Evolutionary conservation across 2,888 invertebrate genomes (phyloP).

Genomic region (Lysandra bellargus): DNA sequence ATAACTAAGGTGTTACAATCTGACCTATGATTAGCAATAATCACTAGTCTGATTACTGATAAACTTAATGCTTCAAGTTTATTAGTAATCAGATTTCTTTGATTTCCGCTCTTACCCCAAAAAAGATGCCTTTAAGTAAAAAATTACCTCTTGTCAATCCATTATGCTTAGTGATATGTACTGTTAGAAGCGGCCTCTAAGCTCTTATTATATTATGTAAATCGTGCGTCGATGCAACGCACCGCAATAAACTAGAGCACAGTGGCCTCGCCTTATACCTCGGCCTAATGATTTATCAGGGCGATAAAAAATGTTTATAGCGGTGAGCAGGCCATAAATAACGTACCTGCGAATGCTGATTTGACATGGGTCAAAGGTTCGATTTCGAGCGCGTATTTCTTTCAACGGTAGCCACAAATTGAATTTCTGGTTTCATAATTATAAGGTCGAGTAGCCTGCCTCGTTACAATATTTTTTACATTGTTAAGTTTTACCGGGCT

Average conservation of each 20-base stretch:
- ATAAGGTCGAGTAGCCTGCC: slow-evolving; percentile 43
- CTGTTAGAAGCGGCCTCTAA: too few species aligned
- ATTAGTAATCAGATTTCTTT: too few species aligned
- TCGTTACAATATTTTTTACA: slow-evolving; percentile 18
- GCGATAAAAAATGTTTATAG: slow-evolving; percentile 73
- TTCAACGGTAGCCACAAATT: slow-evolving; percentile 72
- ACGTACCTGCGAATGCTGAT: slow-evolving; percentile 77
- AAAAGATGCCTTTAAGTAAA: too few species aligned
- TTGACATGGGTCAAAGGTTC: slow-evolving; percentile 74
- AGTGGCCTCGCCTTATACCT: slow-evolving; percentile 44
- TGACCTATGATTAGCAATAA: too few species aligned
- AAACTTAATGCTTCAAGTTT: too few species aligned
- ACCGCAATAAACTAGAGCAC: not conserved
- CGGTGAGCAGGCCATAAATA: slow-evolving; percentile 72
- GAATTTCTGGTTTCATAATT: slow-evolving; percentile 62
- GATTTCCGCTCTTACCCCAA: too few species aligned
- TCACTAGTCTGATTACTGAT: too few species aligned
- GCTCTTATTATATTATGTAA: not conserved
- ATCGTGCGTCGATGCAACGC: not conserved
- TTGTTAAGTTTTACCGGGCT: not conserved
- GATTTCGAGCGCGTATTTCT: slow-evolving; percentile 60
- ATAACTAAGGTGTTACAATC: too few species aligned
- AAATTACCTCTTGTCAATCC: too few species aligned
- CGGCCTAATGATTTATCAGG: slow-evolving; percentile 71
- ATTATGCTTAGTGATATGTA: not conserved